Evolutionary conservation across 2,113 vertebrate genomes (phyloP), one percentile per base, ranked within the genome.

Genomic region (Hippopotamus amphibius): DNA sequence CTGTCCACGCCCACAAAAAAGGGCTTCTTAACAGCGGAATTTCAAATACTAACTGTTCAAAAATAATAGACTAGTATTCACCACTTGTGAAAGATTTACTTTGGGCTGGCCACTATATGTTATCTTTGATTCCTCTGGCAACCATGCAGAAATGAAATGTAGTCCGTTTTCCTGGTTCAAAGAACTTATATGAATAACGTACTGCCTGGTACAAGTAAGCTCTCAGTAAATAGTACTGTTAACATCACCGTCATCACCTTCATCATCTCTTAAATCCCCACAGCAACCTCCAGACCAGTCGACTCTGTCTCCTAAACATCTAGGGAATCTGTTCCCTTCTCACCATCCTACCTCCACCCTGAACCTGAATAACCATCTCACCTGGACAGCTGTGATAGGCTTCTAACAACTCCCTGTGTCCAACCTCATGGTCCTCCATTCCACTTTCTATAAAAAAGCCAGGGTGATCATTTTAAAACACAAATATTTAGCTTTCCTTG

Each of bases 91-190:
- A 85, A 26, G 50, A 53, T 3, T 63, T 84, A 63, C 76, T 72
- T 26, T 91, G 46, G 7, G 5, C 53, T 79, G 30, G 30, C 43
- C 8, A 33, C 46, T 69, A 94, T 16, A 22, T 50, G 46, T 74
- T 79, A 55, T 37, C 22, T 69, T 72, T 41, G 74, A 81, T 90
- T 57, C 46, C 96, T 61, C 76, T 22, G 89, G 30, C 10, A 97
- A 53, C 26, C 48, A 82, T 24, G 17, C 10, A 88, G 59, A 28
- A 55, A 91, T 69, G 41, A 96, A 72, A 92, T 79, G 37, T 41
- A 80, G 46, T 80, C 26, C 11, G 19, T 84, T 19, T 80, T 68
- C 26, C 57, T 74, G 24, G 61, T 33, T 96, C 63, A 83, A 69
- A 90, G 53, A 96, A 55, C 41, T 59, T 53, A 13, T 8, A 16